Conservation (phyloP, 1,140 invertebrate genomes). For the Drosophila paulistorum region DNA sequence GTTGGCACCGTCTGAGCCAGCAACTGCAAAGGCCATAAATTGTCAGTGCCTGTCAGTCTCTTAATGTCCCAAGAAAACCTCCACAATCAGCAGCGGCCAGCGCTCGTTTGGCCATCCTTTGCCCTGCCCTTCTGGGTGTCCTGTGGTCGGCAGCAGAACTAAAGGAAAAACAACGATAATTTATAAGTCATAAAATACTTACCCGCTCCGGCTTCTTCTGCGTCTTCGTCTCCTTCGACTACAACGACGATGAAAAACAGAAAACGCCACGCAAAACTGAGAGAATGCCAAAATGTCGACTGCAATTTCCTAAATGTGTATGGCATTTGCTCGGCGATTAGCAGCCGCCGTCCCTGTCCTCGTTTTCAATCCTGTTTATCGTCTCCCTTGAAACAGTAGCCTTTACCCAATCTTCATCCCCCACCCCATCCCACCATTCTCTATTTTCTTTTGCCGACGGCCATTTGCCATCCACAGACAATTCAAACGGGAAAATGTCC, state of each 20-base stretch:
- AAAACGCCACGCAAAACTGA: conserved; percentile 54
- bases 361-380: conserved; percentile 13
- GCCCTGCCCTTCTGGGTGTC: conserved; percentile 66
- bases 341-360: conserved; percentile 40
- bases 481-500: conserved; percentile 47
- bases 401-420: conserved; percentile 3
- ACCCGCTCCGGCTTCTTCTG: conserved; percentile 26
- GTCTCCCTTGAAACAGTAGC: conserved; percentile 50
- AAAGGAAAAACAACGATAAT: conserved; percentile 77
- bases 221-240: background rate
- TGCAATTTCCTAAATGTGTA: conserved; percentile 78
- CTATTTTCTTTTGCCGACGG: background rate
- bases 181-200: conserved; percentile 78
- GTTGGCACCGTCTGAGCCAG: conserved; percentile 22
- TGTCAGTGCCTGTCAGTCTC: conserved; percentile 71
- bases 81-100: conserved; percentile 69
- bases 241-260: conserved; percentile 41
- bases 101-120: conserved; percentile 11
- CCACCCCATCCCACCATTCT: background rate
- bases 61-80: conserved; percentile 73
- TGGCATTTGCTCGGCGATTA: conserved; percentile 68
- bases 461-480: conserved; percentile 24
- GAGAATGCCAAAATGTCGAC: conserved; percentile 67
- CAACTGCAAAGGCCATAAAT: conserved; percentile 71
- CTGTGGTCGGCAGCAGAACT: conserved; percentile 58